Conservation (phyloP, 2,113 vertebrate species). For the Sphyrna mokarran region DNA sequence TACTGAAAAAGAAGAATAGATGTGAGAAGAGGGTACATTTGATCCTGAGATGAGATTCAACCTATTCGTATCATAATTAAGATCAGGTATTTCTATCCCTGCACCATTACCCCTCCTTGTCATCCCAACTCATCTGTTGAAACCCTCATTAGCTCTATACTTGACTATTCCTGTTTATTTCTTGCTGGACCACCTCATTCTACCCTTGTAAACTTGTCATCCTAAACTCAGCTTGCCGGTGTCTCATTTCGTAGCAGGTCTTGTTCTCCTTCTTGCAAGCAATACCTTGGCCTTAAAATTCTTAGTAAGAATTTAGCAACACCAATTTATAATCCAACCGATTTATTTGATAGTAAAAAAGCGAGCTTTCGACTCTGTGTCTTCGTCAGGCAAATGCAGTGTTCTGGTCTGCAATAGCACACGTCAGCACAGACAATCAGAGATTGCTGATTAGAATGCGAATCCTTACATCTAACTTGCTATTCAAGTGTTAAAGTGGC, state of each 20-base stretch:
- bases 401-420: no score
- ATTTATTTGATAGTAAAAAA: no score
- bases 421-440: no score
- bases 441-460: no score
- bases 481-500: no score
- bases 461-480: no score
- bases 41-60: background rate
- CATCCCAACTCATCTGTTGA: background rate
- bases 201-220: no score
- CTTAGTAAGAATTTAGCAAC: no score
- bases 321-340: no score
- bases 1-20: background rate
- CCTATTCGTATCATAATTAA: background rate
- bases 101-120: background rate
- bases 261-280: background rate
- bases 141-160: background rate
- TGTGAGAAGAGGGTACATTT: background rate
- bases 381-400: no score
- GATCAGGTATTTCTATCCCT: background rate
- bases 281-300: background rate
- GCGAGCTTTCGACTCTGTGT: no score
- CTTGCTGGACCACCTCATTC: background rate
- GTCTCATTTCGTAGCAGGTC: background rate
- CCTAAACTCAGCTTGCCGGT: no score
- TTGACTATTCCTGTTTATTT: background rate